Conservation (phyloP, 2,888 invertebrate genomes). For the Cyclophora albipunctata region DNA sequence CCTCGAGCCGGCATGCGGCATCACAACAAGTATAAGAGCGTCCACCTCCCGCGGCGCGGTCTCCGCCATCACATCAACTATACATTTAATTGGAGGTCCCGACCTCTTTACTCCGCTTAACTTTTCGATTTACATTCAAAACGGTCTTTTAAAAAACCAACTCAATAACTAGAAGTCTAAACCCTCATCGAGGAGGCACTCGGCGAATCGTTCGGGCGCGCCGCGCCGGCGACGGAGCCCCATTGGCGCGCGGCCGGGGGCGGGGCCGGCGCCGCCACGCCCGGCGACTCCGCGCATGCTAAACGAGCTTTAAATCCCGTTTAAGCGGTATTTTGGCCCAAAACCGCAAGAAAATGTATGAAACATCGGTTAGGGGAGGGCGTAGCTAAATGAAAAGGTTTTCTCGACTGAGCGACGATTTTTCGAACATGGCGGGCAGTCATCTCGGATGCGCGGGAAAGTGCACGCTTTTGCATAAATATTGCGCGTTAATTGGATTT, state of each 20-base stretch:
- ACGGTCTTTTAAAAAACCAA: slow-evolving; percentile 70
- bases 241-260: slow-evolving; percentile 45
- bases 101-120: slow-evolving; percentile 67
- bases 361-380: slow-evolving; percentile 66
- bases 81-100: slow-evolving; percentile 64
- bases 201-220: slow-evolving; percentile 51
- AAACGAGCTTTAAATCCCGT: slow-evolving; percentile 69
- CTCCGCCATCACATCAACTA: slow-evolving; percentile 19
- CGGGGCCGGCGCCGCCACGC: slow-evolving; percentile 44
- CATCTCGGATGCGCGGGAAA: slow-evolving; percentile 56
- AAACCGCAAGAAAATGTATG: slow-evolving; percentile 74
- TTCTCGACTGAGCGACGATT: slow-evolving; percentile 61
- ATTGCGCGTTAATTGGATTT: slow-evolving; percentile 2
- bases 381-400: slow-evolving; percentile 70
- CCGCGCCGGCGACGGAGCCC: slow-evolving; percentile 25
- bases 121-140: slow-evolving; percentile 76
- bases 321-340: slow-evolving; percentile 73
- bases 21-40: too few species aligned
- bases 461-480: slow-evolving; percentile 34
- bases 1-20: too few species aligned
- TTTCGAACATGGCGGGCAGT: slow-evolving; percentile 66
- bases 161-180: slow-evolving; percentile 65
- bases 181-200: slow-evolving; percentile 57
- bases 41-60: too few species aligned
- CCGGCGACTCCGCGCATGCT: slow-evolving; percentile 60